Conservation (phyloP, 1,140 invertebrate genomes). For the Zaprionus gabonicus region DNA sequence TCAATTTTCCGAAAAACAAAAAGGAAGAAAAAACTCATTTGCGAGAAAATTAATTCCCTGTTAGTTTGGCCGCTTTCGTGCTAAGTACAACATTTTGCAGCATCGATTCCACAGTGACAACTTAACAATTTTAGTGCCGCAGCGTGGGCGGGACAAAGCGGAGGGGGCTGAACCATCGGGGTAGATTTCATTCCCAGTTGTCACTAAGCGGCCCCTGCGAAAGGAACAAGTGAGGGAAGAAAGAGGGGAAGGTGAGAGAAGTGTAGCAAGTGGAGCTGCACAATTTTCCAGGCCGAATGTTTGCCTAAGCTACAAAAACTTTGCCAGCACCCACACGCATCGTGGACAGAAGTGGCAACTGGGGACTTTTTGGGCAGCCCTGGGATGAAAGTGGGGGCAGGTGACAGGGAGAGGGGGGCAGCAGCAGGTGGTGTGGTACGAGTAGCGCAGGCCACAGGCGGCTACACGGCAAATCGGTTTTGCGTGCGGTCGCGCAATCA, state of each 20-base stretch:
- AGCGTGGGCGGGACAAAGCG: background rate
- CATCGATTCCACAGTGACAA: conserved; percentile 18
- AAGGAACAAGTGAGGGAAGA: background rate
- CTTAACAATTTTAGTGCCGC: conserved; percentile 10
- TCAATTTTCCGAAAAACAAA: background rate
- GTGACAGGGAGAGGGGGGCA: background rate
- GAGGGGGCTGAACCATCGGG: background rate
- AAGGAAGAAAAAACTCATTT: background rate
- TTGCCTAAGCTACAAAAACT: conserved; percentile 42
- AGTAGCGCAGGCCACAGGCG: conserved; percentile 37
- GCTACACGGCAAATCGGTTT: conserved; percentile 63
- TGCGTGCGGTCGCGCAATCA: conserved; percentile 64
- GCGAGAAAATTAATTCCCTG: conserved; percentile 7
- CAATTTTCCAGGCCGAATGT: conserved; percentile 27
- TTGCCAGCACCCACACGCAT: conserved; percentile 32
- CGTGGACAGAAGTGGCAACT: conserved; percentile 1
- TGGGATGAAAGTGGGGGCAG: background rate
- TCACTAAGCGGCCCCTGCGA: conserved; percentile 9
- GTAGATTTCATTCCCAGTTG: conserved; percentile 15
- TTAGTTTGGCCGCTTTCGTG: conserved; percentile 4
- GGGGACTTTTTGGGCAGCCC: conserved; percentile 13
- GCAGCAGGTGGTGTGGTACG: conserved; percentile 18
- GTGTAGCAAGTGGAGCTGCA: conserved; percentile 4
- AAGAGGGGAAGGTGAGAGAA: background rate
- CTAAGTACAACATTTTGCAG: conserved; percentile 8